These are phyloP conservation scores for Ephestia elutella DNA, from an alignment of 1,140 invertebrate species.

Conservation along the genomic window DNA sequence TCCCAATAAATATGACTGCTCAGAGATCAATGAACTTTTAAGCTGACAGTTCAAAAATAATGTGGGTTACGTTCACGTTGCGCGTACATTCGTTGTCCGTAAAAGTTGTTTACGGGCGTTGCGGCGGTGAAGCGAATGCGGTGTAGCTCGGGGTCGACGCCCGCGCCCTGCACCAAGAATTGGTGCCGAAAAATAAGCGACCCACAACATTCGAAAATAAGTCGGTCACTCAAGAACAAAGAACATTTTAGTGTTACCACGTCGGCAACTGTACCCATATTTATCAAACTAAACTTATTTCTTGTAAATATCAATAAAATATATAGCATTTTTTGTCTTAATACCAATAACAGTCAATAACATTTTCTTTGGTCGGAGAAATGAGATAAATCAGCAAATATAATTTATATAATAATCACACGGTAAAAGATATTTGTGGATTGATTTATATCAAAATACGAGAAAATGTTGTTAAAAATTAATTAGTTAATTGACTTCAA, in stretches of 20 bases:
- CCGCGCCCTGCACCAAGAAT: constrained; percentile 53
- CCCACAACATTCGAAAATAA: constrained; percentile 59
- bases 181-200: constrained; percentile 69
- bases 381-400: no score
- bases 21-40: constrained; percentile 62
- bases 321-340: no score
- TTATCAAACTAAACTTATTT: no score
- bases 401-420: no score
- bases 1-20: constrained; percentile 60
- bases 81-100: constrained; percentile 66
- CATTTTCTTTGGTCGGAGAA: no score
- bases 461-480: no score
- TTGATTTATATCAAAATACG: no score
- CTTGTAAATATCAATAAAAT: no score
- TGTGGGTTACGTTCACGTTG: constrained; percentile 71
- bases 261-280: not conserved
- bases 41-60: constrained; percentile 73
- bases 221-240: constrained; percentile 63
- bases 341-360: no score
- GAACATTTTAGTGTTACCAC: constrained; percentile 22
- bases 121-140: constrained; percentile 35
- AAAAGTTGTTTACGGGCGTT: constrained; percentile 57
- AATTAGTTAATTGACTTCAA: no score
- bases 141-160: constrained; percentile 49
- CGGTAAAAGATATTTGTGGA: no score